Evolutionary conservation across 2,888 invertebrate species (phyloP).

Genomic region (Mylabris sibirica): DNA sequence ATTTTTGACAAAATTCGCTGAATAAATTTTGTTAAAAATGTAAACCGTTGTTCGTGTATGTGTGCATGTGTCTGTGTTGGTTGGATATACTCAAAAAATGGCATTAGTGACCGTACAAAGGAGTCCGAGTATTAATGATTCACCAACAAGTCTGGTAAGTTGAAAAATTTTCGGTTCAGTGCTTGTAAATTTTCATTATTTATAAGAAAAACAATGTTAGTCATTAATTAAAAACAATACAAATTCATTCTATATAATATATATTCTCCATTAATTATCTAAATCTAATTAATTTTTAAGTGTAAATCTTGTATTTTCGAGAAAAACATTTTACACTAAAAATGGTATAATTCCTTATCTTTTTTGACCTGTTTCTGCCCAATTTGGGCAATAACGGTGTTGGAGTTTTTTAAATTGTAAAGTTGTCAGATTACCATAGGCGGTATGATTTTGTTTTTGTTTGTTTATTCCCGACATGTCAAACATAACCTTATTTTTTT

Average conservation of each 20-base stretch:
- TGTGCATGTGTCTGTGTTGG: conserved; percentile 25
- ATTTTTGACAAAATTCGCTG: background rate
- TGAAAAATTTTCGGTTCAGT: conserved; percentile 18
- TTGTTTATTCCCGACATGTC: background rate
- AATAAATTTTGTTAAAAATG: conserved; percentile 17
- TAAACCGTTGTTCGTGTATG: conserved; percentile 15
- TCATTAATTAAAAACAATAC: background rate
- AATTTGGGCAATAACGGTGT: conserved; percentile 40
- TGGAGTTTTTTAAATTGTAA: conserved; percentile 48
- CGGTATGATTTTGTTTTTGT: background rate
- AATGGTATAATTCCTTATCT: conserved; percentile 33
- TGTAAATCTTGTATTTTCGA: background rate
- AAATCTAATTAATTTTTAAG: too few relatives aligned
- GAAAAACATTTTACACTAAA: conserved; percentile 22
- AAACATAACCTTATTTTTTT: background rate
- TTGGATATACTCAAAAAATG: conserved; percentile 58
- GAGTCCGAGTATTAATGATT: conserved; percentile 74
- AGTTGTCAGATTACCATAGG: conserved; percentile 37
- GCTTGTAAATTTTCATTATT: conserved; percentile 6
- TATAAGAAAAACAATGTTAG: background rate
- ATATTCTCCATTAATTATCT: conserved; percentile 10
- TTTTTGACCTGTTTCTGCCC: conserved; percentile 37
- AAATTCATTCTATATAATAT: background rate
- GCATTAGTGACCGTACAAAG: conserved; percentile 77
- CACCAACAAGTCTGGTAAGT: conserved; percentile 68